Base-by-base conservation (phyloP, 2,797 vertebrate species). In the Dicrostonyx torquatus region DNA sequence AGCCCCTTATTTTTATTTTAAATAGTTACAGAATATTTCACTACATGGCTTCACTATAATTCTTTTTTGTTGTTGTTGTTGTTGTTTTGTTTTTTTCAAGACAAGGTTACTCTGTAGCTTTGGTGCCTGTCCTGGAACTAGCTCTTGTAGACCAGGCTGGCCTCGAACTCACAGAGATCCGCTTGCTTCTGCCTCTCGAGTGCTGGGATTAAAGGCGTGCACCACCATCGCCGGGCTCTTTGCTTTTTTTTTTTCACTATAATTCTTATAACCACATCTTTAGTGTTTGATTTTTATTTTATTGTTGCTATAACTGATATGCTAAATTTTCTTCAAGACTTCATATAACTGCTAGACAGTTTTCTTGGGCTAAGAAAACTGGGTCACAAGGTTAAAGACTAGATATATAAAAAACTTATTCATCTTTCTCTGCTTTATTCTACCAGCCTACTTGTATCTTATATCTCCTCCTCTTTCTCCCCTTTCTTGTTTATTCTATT, bases 41-140 rank as follows among this genome's bases (percentile, higher is more conserved):
- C 58, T 58, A 40, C 43, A 78, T 79, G 92, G 29, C 15, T 77
- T 94, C 53, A 84, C 50, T 53, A 48, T 85, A 84, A 66, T 80
- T 70, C 55, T 85, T 75, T 43, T 79, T 72, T 58, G 50, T 53
- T 58, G 58, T 53, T n/a, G 37, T 22, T 58, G 6, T 22, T 58
- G n/a, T 58, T 58, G 55, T 1, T 58, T 58, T 55, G 5, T 55
- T 55, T 55, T 55, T 58, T 8, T 58, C 20, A 22, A 58, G 55
- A 58, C 55, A 58, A 22, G 55, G 55, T 58, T 58, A 22, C 55
- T 58, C 55, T 58, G 55, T 22, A 58, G 55, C 55, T 58, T 58
- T 58, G 20, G 55, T 22, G 55, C 18, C 55, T 58, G 20, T 58
- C 20, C 20, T 22, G 7, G 18, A 58, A 7, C 55, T 58, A 20